Percentiles rank a stretch among this genome's conserved stretches.
Conservation (phyloP, 2,113 vertebrate species). For the Siniperca knerii region DNA sequence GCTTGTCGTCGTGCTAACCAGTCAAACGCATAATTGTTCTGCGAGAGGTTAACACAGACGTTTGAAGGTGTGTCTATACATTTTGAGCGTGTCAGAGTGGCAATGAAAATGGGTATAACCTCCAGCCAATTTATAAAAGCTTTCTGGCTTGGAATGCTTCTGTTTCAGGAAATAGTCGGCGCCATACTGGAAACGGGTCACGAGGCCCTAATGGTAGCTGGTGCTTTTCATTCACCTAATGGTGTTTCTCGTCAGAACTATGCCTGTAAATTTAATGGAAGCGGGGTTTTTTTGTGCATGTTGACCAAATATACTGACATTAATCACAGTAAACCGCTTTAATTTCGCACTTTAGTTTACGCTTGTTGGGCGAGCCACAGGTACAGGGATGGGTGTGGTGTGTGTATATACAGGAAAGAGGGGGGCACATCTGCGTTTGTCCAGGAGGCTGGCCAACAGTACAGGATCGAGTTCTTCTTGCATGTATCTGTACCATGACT, state of each 20-base stretch:
- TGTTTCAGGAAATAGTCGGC: conserved; percentile 69
- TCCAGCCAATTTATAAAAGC: not conserved
- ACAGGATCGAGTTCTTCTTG: not conserved
- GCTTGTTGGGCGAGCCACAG: conserved; percentile 60
- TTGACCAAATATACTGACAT: not conserved
- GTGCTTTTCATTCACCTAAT: not conserved
- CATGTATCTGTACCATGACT: not conserved
- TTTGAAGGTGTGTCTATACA: not conserved
- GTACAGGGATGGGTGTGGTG: conserved; percentile 78
- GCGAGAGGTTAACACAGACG: not conserved
- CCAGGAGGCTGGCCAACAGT: not conserved
- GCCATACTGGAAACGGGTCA: conserved; percentile 63
- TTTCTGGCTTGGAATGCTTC: not conserved
- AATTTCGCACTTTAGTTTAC: conserved; percentile 15
- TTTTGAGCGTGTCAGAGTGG: fast-evolving
- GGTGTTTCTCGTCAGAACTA: not conserved
- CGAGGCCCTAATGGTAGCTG: conserved; percentile 45
- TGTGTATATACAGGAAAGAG: not conserved
- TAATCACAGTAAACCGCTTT: not conserved
- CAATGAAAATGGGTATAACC: not conserved
- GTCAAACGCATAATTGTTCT: not conserved
- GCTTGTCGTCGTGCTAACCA: not conserved
- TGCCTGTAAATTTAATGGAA: not conserved
- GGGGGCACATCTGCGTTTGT: not conserved
- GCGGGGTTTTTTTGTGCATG: not conserved